phyloP scores from a whole-genome alignment of 2,797 vertebrate species.

The Catharus ustulatus region DNA sequence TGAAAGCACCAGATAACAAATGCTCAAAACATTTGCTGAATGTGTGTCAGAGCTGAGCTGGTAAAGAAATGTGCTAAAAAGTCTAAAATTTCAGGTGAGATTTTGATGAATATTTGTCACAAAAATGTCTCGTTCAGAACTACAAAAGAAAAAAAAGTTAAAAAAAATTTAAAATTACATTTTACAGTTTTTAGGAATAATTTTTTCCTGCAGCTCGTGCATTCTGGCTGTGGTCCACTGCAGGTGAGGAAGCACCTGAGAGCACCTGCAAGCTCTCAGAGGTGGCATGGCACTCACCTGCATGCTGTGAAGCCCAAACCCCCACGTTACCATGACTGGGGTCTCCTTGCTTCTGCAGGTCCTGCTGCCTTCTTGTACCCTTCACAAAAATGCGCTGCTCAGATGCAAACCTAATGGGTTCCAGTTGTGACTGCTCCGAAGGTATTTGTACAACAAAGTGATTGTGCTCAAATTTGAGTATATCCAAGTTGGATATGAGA shows the following conservation, averaged over 20 bases:
- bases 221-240: not conserved
- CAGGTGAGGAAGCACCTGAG: not conserved
- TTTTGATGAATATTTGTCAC: not conserved
- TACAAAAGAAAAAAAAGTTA: not conserved
- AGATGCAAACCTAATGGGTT: not conserved
- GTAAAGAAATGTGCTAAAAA: not conserved
- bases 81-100: not conserved
- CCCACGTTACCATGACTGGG: rapidly evolving
- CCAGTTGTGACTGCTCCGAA: not conserved
- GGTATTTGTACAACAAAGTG: not conserved
- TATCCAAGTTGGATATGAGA: not conserved
- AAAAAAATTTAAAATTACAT: not conserved
- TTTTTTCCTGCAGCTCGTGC: not conserved
- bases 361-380: not conserved
- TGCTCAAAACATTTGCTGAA: not conserved
- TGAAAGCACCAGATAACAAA: not conserved
- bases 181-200: rapidly evolving
- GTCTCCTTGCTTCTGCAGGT: not conserved
- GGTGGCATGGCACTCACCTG: not conserved
- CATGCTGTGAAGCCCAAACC: rapidly evolving
- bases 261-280: not conserved
- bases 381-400: conserved; percentile 5
- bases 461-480: not conserved
- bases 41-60: not conserved
- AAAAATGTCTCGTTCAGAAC: not conserved